Evolutionary conservation across 2,113 vertebrate species (phyloP).

Genomic region (Stigmatopora argus): DNA sequence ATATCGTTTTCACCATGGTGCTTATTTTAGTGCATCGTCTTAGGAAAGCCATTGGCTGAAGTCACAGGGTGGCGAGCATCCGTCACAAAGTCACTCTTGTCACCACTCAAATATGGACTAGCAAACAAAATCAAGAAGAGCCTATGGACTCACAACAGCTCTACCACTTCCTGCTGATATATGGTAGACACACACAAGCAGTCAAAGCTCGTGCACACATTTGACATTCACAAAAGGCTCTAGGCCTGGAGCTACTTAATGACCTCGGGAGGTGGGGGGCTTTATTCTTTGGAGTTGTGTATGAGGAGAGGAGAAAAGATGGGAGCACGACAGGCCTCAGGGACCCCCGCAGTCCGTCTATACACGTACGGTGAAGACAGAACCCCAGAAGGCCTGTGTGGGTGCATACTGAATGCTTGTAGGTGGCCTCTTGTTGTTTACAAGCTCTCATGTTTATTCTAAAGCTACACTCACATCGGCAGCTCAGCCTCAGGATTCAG

Average conservation of each 20-base stretch:
- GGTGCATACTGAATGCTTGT: conserved; percentile 50
- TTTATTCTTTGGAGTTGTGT: conserved; percentile 45
- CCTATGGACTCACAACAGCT: conserved; percentile 10
- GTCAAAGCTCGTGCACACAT: conserved; percentile 40
- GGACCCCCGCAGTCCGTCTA: conserved; percentile 37
- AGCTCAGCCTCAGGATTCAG: conserved; percentile 50
- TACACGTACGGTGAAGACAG: conserved; percentile 42
- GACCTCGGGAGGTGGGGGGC: conserved; percentile 53
- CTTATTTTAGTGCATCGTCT: background rate
- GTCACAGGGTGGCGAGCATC: background rate
- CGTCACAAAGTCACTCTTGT: conserved; percentile 24
- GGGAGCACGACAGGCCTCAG: conserved; percentile 55
- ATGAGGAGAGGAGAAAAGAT: conserved; percentile 39
- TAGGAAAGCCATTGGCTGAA: background rate
- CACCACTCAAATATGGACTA: background rate
- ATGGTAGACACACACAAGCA: conserved; percentile 27
- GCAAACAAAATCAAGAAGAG: conserved; percentile 36
- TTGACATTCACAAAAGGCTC: conserved; percentile 49
- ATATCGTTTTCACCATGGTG: background rate
- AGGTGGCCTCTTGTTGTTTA: conserved; percentile 63
- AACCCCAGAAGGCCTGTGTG: conserved; percentile 50
- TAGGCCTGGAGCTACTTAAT: conserved; percentile 47
- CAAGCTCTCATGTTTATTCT: conserved; percentile 69
- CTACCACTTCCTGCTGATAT: conserved; percentile 13
- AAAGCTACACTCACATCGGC: conserved; percentile 53